phyloP scores from a whole-genome alignment of 2,888 invertebrate genomes.

The Capitulum mitella region DNA sequence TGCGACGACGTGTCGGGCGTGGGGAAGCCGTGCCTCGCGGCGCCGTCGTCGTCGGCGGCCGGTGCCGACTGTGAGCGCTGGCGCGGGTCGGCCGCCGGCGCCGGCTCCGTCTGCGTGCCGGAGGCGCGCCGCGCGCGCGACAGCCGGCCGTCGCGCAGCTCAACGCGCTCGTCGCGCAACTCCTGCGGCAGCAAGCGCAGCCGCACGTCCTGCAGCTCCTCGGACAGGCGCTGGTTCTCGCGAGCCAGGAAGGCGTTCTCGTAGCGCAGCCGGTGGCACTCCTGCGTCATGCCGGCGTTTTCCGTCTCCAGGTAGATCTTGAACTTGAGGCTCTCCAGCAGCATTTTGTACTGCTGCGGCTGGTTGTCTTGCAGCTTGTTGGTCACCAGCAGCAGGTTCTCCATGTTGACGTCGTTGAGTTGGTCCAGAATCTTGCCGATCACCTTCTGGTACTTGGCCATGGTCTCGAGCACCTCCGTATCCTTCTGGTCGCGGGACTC shows the following conservation, averaged over 20 bases:
- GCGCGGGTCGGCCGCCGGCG: neutral
- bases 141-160: neutral
- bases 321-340: slow-evolving; percentile 13
- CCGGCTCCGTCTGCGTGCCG: neutral
- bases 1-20: neutral
- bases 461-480: neutral
- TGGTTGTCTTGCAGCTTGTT: neutral
- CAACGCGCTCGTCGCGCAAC: neutral
- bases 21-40: neutral
- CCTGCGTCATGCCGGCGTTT: slow-evolving; percentile 21
- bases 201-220: slow-evolving; percentile 8
- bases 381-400: slow-evolving; percentile 1
- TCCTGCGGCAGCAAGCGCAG: neutral
- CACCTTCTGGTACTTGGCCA: neutral
- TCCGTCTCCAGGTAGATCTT: slow-evolving; percentile 7
- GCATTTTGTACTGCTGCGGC: slow-evolving; percentile 20
- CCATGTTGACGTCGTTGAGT: slow-evolving; percentile 21
- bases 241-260: neutral
- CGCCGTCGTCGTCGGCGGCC: neutral
- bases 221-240: neutral
- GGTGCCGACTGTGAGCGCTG: neutral
- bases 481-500: neutral
- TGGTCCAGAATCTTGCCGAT: slow-evolving; percentile 16
- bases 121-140: neutral
- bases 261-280: neutral